Conservation (phyloP, 1,140 invertebrate genomes). For the Solen grandis region DNA sequence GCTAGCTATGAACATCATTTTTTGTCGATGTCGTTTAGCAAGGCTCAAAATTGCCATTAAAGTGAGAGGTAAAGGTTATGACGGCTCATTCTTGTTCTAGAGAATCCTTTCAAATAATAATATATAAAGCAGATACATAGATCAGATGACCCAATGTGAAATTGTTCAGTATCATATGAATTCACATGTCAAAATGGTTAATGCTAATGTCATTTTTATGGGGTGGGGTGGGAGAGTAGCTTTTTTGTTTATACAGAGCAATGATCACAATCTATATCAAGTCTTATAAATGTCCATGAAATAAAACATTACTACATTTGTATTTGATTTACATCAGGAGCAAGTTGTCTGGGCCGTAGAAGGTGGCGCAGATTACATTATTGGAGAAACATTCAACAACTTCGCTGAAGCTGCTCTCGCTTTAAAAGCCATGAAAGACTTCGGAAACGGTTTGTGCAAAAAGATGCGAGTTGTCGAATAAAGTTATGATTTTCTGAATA, state of each 20-base stretch:
- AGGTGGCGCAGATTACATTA: slow-evolving; percentile 69
- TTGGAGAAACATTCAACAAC: slow-evolving; percentile 71
- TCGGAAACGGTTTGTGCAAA: slow-evolving; percentile 68
- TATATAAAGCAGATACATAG: too few relatives aligned
- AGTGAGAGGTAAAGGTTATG: neutral
- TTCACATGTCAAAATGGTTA: too few relatives aligned
- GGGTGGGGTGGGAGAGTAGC: neutral
- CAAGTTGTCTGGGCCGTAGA: slow-evolving; percentile 71
- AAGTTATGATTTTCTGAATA: neutral
- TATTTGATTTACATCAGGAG: too few relatives aligned
- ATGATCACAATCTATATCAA: neutral
- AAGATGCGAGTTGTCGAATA: neutral
- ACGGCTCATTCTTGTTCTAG: neutral
- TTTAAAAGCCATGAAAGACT: slow-evolving; percentile 70
- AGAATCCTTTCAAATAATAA: too few relatives aligned
- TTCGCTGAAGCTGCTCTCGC: slow-evolving; percentile 71
- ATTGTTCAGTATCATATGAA: too few relatives aligned
- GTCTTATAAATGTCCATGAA: neutral
- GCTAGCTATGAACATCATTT: neutral
- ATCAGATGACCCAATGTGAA: too few relatives aligned
- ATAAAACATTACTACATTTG: neutral
- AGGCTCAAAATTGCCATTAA: neutral
- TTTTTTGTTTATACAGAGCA: neutral
- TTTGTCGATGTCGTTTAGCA: neutral
- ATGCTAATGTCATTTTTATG: too few relatives aligned